These are phyloP conservation scores for Oophaga sylvatica DNA, from an alignment of 2,797 vertebrate genomes.

Conservation along the genomic window DNA sequence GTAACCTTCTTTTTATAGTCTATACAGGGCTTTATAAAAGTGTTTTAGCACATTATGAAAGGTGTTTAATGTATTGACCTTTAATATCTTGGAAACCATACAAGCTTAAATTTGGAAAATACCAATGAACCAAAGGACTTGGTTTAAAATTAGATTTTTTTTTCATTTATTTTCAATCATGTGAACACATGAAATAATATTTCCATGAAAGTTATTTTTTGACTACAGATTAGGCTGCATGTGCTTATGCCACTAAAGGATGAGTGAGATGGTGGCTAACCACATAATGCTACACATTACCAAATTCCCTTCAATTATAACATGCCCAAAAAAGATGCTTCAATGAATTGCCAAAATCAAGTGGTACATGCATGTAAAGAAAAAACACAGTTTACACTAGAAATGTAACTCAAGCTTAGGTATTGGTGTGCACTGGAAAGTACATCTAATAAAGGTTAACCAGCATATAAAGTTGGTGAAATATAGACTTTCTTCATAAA, in stretches of 20 bases:
- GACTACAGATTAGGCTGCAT: slow-evolving; percentile 22
- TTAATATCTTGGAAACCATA: slow-evolving; percentile 59
- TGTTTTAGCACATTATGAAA: slow-evolving; percentile 60
- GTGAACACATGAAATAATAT: slow-evolving; percentile 47
- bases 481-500: background rate
- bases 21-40: slow-evolving; percentile 55
- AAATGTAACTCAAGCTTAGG: background rate
- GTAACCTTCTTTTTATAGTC: slow-evolving; percentile 51
- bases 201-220: slow-evolving; percentile 50
- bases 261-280: slow-evolving; percentile 30
- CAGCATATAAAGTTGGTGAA: background rate
- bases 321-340: slow-evolving; percentile 18
- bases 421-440: background rate
- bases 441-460: background rate
- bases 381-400: background rate
- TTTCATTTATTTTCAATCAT: slow-evolving; percentile 52
- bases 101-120: slow-evolving; percentile 60
- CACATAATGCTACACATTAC: slow-evolving; percentile 41
- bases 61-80: slow-evolving; percentile 62
- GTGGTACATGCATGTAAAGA: background rate
- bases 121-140: slow-evolving; percentile 45
- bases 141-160: slow-evolving; percentile 54
- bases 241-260: slow-evolving; percentile 36
- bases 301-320: slow-evolving; percentile 32
- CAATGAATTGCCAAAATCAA: slow-evolving; percentile 25